Evolutionary conservation across 1,140 invertebrate species (phyloP), one percentile per base, ranked within the genome.

Genomic region (Drosophila kanapiae): DNA sequence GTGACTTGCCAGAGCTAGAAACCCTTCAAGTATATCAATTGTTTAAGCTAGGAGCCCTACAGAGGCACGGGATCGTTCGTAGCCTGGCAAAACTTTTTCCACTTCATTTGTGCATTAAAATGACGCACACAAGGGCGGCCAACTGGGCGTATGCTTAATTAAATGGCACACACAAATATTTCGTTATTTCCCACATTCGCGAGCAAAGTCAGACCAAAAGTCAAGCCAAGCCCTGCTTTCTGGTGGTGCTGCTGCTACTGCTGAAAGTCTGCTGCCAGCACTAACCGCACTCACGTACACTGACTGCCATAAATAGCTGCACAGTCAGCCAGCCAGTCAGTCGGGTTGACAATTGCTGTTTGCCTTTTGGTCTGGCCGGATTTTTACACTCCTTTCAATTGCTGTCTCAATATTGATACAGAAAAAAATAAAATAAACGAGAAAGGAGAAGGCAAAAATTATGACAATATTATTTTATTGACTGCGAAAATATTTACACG

Each of bases 401-500:
- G 71, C 72, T 64, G 77, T 80, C 80, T 68, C 85, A 87, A 87
- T 87, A 87, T 87, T 87, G 75, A 71, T 67, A 75, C 80, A 87
- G 72, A 58, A 61, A 18, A 54, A 42, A 31, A 31, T 51, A 57
- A 23, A 31, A 60, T 16, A 51, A 29, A 61, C 14, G 45, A 40
- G 23, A 13, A 63, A 35, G 23, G 61, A 18, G 37, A 70, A 75
- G 53, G 53, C 53, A 56, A 83, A 87, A 78, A 90, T 88, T 72
- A 88, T 88, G 86, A 88, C 85, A 88, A 90, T 88, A 88, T 88
- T 88, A 90, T 88, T 88, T 88, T 88, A 88, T 88, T 90, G 85
- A 88, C 85, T 88, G 86, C 78, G 82, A 88, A 88, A 88, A 88
- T 88, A 90, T 88, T 88, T 81, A 90, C 85, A 88, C 85, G 81